These are phyloP conservation scores for Calyptommatus sinebrachiatus DNA, from an alignment of 2,113 vertebrate species.

Conservation along the genomic window DNA sequence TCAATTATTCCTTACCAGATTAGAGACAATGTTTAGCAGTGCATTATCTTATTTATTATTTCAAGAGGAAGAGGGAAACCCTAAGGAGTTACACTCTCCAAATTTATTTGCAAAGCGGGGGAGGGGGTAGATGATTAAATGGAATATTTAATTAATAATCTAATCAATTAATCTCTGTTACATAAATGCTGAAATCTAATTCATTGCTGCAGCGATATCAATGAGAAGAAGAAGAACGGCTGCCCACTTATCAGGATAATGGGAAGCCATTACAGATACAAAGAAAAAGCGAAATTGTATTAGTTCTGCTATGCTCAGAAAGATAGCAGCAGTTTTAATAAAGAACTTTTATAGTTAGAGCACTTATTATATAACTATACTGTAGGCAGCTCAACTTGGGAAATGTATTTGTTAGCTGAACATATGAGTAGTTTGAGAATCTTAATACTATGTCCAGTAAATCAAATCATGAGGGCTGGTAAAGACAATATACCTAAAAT, in stretches of 20 bases:
- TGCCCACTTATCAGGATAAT: constrained; percentile 68
- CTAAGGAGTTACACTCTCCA: constrained; percentile 64
- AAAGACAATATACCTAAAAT: neutral
- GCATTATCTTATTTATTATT: constrained; percentile 76
- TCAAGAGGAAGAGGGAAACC: constrained; percentile 59
- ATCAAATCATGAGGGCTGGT: constrained; percentile 6
- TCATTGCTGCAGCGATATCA: constrained; percentile 70
- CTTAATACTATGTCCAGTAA: constrained; percentile 26
- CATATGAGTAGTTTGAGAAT: neutral
- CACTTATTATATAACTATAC: constrained; percentile 23
- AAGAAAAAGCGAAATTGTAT: constrained; percentile 63
- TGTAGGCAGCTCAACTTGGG: constrained; percentile 26
- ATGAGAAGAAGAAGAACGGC: constrained; percentile 62
- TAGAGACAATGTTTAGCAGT: constrained; percentile 70
- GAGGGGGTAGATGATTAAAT: constrained; percentile 66
- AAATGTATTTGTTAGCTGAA: constrained; percentile 19
- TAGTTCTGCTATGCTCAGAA: constrained; percentile 57
- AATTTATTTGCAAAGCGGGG: constrained; percentile 43
- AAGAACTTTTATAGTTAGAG: constrained; percentile 44
- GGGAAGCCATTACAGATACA: constrained; percentile 60
- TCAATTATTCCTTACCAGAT: constrained; percentile 71
- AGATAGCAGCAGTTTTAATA: constrained; percentile 47
- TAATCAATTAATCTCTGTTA: constrained; percentile 80
- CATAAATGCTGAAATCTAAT: constrained; percentile 71
- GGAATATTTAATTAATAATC: constrained; percentile 82